Evolutionary conservation across 2,888 invertebrate genomes (phyloP).

Genomic region (Labia minor): DNA sequence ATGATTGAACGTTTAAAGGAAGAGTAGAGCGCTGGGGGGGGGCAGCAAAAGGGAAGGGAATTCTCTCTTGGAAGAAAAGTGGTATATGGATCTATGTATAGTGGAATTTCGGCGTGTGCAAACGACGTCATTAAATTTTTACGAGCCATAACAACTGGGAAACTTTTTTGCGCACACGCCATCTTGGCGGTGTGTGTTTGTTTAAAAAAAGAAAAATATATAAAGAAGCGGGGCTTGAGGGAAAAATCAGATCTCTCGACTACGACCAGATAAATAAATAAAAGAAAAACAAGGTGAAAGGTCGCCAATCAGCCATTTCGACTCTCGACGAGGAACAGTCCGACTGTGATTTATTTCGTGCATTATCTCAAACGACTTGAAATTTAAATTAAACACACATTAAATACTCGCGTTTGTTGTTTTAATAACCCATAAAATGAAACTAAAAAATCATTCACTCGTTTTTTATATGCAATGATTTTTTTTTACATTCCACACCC

Average conservation of each 20-base stretch:
- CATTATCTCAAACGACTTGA: background rate
- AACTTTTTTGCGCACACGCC: background rate
- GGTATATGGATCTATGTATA: background rate
- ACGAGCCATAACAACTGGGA: background rate
- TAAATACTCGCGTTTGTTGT: slow-evolving; percentile 1
- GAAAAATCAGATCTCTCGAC: background rate
- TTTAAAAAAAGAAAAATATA: background rate
- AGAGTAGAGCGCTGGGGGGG: no score
- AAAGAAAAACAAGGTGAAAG: no score
- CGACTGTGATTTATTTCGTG: background rate
- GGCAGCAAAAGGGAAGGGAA: no score
- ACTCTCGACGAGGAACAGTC: no score
- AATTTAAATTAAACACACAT: background rate
- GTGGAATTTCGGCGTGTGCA: slow-evolving; percentile 2
- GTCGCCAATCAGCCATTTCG: no score
- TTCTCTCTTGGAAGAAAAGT: no score
- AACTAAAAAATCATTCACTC: slow-evolving; percentile 7
- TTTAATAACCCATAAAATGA: slow-evolving; percentile 5
- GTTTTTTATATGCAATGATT: slow-evolving; percentile 13
- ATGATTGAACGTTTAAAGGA: background rate
- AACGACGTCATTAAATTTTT: slow-evolving; percentile 13
- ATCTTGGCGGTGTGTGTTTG: background rate
- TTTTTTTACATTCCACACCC: background rate
- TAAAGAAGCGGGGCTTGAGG: background rate
- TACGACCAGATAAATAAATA: no score